Percentiles rank a stretch among this genome's conserved stretches.
These are phyloP conservation scores for Sycobia sp. DNA, from an alignment of 1,140 invertebrate species.

Conservation along the genomic window DNA sequence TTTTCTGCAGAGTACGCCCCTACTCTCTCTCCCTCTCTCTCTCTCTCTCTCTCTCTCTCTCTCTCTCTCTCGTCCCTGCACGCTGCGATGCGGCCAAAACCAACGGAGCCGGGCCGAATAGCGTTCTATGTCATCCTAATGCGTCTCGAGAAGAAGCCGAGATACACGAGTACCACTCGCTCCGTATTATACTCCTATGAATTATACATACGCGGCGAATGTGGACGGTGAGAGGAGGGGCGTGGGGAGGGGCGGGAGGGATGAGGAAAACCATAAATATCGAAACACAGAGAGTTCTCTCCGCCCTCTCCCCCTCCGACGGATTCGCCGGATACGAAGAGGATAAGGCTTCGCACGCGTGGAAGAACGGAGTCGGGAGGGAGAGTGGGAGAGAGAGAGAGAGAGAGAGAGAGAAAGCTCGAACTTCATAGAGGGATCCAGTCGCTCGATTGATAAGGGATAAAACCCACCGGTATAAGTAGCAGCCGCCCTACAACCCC, in stretches of 20 bases:
- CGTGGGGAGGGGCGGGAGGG: background rate
- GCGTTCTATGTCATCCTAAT: constrained; percentile 31
- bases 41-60: no score
- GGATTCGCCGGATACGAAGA: constrained; percentile 12
- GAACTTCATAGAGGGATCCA: background rate
- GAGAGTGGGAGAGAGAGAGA: constrained; percentile 1
- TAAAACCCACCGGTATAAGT: constrained; percentile 28
- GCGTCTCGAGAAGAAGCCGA: background rate
- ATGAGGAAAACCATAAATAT: constrained; percentile 29
- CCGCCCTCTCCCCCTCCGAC: no score
- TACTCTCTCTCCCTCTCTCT: no score
- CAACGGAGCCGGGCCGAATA: background rate
- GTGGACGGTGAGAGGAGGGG: background rate
- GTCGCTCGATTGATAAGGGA: constrained; percentile 35
- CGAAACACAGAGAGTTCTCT: constrained; percentile 29
- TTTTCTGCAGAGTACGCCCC: no score
- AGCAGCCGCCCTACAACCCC: constrained; percentile 8
- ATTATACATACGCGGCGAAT: constrained; percentile 30
- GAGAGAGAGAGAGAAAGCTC: no score
- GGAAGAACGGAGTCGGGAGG: background rate
- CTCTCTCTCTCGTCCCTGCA: no score
- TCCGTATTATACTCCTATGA: constrained; percentile 9
- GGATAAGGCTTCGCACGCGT: constrained; percentile 16
- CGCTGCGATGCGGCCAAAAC: no score
- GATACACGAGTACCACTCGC: background rate